Percentiles rank a stretch among this genome's conserved stretches.
phyloP scores from a whole-genome alignment of 2,888 invertebrate genomes.

The Eueremaeus valkanovi region DNA sequence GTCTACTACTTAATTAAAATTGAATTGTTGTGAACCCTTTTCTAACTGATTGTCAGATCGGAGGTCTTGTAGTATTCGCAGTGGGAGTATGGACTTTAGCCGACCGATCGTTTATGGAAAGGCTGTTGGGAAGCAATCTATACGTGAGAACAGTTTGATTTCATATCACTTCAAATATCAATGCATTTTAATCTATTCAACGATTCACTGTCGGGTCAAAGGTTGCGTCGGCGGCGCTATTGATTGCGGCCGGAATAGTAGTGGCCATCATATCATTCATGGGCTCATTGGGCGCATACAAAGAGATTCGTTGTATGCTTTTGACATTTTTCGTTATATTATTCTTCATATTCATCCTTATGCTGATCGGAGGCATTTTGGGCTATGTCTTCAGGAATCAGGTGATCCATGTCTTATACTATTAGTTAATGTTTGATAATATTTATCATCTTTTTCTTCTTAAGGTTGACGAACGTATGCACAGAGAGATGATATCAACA shows the following conservation, averaged over 20 bases:
- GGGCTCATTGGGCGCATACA: slow-evolving; percentile 88
- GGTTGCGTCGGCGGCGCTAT: slow-evolving; percentile 76
- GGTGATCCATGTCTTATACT: too few relatives aligned
- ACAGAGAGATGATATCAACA: slow-evolving; percentile 46
- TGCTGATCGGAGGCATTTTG: slow-evolving; percentile 83
- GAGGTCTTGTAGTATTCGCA: slow-evolving; percentile 69
- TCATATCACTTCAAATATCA: background rate
- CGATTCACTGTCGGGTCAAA: slow-evolving; percentile 57
- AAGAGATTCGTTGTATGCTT: slow-evolving; percentile 88
- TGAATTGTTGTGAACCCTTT: background rate
- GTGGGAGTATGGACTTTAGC: slow-evolving; percentile 79
- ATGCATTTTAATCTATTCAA: slow-evolving; percentile 75
- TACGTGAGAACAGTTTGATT: slow-evolving; percentile 57
- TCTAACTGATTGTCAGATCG: slow-evolving; percentile 57
- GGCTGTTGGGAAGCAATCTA: slow-evolving; percentile 78
- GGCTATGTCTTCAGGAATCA: slow-evolving; percentile 85
- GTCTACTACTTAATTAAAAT: background rate
- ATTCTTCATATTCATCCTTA: slow-evolving; percentile 80
- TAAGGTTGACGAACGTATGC: slow-evolving; percentile 48
- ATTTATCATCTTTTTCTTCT: slow-evolving; percentile 10
- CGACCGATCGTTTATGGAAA: slow-evolving; percentile 76
- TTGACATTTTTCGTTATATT: slow-evolving; percentile 77
- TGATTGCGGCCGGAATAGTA: slow-evolving; percentile 74
- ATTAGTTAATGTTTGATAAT: too few relatives aligned
- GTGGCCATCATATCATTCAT: slow-evolving; percentile 79